Percentiles rank a stretch among this genome's conserved stretches.
Evolutionary conservation across 2,888 invertebrate genomes (phyloP).

Genomic region (Drosophila anomelani): DNA sequence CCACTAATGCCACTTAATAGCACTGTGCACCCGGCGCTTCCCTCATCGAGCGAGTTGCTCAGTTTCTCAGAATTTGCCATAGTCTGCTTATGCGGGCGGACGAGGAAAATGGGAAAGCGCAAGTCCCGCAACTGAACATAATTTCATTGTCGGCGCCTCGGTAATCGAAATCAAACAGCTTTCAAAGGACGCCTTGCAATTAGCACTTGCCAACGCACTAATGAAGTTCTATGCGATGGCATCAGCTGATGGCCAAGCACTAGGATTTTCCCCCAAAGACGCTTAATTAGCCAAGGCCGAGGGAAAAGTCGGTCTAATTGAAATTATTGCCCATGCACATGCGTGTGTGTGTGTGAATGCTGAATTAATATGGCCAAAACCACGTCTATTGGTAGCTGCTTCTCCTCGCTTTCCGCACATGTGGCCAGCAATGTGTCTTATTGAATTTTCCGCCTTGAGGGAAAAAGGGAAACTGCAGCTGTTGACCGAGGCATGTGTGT

Average conservation of each 20-base stretch:
- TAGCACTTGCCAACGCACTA: slow-evolving; percentile 47
- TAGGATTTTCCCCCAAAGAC: slow-evolving; percentile 43
- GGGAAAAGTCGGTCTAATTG: slow-evolving; percentile 61
- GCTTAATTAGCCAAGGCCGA: slow-evolving; percentile 63
- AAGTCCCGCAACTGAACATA: slow-evolving; percentile 52
- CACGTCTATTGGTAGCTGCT: not conserved
- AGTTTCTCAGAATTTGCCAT: slow-evolving; percentile 17
- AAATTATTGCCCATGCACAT: slow-evolving; percentile 52
- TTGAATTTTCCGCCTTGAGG: slow-evolving; percentile 55
- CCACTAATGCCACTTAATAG: slow-evolving; percentile 33
- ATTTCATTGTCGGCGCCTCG: slow-evolving; percentile 63
- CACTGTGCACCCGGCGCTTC: slow-evolving; percentile 2
- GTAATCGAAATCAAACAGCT: slow-evolving; percentile 53
- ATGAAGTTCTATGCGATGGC: slow-evolving; percentile 33
- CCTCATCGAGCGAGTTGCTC: not conserved
- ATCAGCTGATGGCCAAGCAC: slow-evolving; percentile 16
- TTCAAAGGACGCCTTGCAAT: slow-evolving; percentile 44
- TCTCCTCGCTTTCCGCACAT: not conserved
- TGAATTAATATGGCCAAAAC: slow-evolving; percentile 55
- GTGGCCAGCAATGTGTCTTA: slow-evolving; percentile 52
- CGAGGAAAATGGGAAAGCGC: slow-evolving; percentile 17
- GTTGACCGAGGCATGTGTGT: slow-evolving; percentile 20
- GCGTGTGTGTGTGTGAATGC: slow-evolving; percentile 28
- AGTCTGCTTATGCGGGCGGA: slow-evolving; percentile 53
- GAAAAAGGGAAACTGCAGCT: slow-evolving; percentile 50